phyloP scores from a whole-genome alignment of 2,113 vertebrate genomes.

The Rallus limicola region DNA sequence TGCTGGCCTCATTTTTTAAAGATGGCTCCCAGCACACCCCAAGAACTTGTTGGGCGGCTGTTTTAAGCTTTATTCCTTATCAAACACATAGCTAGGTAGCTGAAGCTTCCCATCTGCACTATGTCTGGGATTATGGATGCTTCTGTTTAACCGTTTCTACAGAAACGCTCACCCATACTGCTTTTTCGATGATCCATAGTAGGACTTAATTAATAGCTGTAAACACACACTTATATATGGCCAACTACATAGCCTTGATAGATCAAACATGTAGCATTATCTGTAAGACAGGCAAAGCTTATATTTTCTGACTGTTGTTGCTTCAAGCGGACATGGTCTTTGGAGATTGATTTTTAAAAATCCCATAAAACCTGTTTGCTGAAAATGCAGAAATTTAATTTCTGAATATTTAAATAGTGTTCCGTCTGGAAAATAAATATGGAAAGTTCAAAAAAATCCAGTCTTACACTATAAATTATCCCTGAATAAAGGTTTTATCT shows the following conservation, averaged over 20 bases:
- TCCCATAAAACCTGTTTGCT: neutral
- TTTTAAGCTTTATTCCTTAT: neutral
- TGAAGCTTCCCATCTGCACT: neutral
- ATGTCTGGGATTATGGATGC: neutral
- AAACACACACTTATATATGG: neutral
- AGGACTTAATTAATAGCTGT: neutral
- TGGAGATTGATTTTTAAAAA: neutral
- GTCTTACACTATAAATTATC: neutral
- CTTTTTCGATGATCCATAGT: neutral
- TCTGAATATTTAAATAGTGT: neutral
- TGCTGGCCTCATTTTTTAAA: neutral
- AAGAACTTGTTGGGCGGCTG: neutral
- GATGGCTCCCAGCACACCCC: neutral
- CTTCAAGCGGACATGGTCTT: neutral
- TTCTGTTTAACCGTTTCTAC: neutral
- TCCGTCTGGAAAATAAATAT: neutral
- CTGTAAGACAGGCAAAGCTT: neutral
- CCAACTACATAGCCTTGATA: neutral
- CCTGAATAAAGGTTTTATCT: neutral
- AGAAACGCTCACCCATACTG: neutral
- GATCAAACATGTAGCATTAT: rapidly evolving
- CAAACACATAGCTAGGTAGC: neutral
- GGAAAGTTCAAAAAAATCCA: neutral
- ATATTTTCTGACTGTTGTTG: neutral
- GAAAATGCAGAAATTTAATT: neutral